Evolutionary conservation across 2,113 vertebrate genomes (phyloP).

Genomic region (Sinocyclocheilus maitianheensis): DNA sequence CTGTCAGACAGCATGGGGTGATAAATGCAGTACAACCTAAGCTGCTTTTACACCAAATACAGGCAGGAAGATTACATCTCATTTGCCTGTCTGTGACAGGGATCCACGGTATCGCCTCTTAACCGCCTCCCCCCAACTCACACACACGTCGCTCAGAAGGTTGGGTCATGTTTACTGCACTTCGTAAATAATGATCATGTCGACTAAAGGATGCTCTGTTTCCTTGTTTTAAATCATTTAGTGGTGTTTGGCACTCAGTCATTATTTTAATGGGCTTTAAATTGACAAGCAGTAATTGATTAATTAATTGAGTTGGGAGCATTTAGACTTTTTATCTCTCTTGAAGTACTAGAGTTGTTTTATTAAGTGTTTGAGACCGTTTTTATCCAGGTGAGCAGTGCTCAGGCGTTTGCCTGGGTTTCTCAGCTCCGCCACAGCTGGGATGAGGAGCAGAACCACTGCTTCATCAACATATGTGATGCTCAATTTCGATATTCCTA

Average conservation of each 20-base stretch:
- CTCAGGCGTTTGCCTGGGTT: slow-evolving; percentile 78
- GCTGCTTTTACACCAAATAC: slow-evolving; percentile 64
- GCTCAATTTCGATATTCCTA: slow-evolving; percentile 83
- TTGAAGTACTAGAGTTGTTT: not conserved
- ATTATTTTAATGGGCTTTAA: slow-evolving; percentile 21
- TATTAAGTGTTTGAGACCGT: not conserved
- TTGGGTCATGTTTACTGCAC: slow-evolving; percentile 45
- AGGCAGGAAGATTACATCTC: slow-evolving; percentile 50
- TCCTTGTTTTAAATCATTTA: slow-evolving; percentile 27
- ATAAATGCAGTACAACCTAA: slow-evolving; percentile 63
- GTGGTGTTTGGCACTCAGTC: not conserved
- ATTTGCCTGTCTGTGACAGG: slow-evolving; percentile 53
- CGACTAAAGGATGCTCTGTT: not conserved
- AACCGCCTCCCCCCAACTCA: slow-evolving; percentile 9
- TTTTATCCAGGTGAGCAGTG: slow-evolving; percentile 71
- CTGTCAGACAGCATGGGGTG: slow-evolving; percentile 62
- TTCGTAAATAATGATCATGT: slow-evolving; percentile 17
- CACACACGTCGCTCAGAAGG: slow-evolving; percentile 75
- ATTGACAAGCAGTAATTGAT: slow-evolving; percentile 31
- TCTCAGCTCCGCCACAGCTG: slow-evolving; percentile 80
- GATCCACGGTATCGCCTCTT: slow-evolving; percentile 40
- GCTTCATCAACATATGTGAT: slow-evolving; percentile 77
- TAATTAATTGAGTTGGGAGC: slow-evolving; percentile 10
- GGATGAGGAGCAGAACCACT: slow-evolving; percentile 73
- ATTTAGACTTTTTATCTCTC: not conserved